phyloP scores from a whole-genome alignment of 2,113 vertebrate genomes.

The Otis tarda region DNA sequence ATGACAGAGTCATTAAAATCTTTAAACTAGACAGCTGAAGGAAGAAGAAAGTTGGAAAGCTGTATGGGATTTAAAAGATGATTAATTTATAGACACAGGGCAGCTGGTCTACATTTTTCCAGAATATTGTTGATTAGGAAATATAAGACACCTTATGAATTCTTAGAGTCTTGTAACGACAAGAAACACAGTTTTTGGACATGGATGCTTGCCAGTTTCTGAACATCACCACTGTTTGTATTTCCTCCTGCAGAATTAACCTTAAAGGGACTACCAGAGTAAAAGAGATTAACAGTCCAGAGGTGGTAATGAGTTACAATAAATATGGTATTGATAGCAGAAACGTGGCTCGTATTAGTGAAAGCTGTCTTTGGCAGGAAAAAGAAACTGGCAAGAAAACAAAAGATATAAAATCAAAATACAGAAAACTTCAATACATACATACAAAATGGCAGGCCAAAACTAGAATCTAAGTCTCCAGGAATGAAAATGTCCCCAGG shows the following conservation, averaged over 20 bases:
- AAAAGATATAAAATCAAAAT: neutral
- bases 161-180: neutral
- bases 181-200: slow-evolving; percentile 51
- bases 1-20: slow-evolving; percentile 31
- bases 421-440: neutral
- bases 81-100: slow-evolving; percentile 64
- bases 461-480: neutral
- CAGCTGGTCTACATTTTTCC: slow-evolving; percentile 57
- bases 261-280: neutral
- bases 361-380: neutral
- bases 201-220: slow-evolving; percentile 34
- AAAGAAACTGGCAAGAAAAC: neutral
- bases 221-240: neutral
- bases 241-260: slow-evolving; percentile 47
- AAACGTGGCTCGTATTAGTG: neutral
- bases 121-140: slow-evolving; percentile 57
- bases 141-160: slow-evolving; percentile 50
- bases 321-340: neutral
- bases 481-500: neutral
- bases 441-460: neutral
- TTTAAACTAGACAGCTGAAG: slow-evolving; percentile 59
- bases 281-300: neutral
- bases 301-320: neutral
- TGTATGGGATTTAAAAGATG: slow-evolving; percentile 46
- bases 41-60: slow-evolving; percentile 19